Conservation (phyloP, 2,113 vertebrate genomes). For the Clarias magur region DNA sequence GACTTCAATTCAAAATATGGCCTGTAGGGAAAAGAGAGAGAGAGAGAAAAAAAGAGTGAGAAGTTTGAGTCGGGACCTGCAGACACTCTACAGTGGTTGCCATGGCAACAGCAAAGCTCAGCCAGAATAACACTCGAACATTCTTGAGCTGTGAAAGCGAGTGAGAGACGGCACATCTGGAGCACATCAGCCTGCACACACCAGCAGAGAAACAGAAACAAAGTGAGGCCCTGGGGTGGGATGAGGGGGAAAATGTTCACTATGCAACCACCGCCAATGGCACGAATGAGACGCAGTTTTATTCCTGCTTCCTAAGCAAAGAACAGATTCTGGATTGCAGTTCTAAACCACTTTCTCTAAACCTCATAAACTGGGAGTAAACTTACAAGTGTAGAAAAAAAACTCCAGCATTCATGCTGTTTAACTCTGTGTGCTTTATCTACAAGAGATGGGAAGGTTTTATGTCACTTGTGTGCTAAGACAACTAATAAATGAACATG, state of each 20-base stretch:
- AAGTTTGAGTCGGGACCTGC: not conserved
- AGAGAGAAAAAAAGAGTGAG: constrained; percentile 56
- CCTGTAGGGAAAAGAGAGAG: constrained; percentile 72
- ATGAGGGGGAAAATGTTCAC: not conserved
- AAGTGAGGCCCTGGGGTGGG: constrained; percentile 26
- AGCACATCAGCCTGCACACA: constrained; percentile 43
- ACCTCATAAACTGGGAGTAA: not conserved
- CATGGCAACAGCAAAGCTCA: constrained; percentile 51
- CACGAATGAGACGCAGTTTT: not conserved
- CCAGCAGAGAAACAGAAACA: constrained; percentile 12
- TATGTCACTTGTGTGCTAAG: not conserved
- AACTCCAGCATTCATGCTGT: not conserved
- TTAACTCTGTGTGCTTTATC: not conserved
- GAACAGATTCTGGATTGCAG: not conserved
- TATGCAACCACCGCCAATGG: not conserved
- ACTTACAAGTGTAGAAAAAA: not conserved
- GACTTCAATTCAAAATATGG: constrained; percentile 98
- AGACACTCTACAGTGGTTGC: constrained; percentile 20
- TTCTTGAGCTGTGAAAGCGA: constrained; percentile 60
- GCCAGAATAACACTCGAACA: constrained; percentile 63
- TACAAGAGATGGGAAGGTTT: not conserved
- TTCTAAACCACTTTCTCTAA: not conserved
- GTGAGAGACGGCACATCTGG: constrained; percentile 54
- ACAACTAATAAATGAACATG: not conserved
- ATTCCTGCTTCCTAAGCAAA: not conserved